Conservation (phyloP, 2,888 invertebrate genomes). For the Ypsolopha scabrella region DNA sequence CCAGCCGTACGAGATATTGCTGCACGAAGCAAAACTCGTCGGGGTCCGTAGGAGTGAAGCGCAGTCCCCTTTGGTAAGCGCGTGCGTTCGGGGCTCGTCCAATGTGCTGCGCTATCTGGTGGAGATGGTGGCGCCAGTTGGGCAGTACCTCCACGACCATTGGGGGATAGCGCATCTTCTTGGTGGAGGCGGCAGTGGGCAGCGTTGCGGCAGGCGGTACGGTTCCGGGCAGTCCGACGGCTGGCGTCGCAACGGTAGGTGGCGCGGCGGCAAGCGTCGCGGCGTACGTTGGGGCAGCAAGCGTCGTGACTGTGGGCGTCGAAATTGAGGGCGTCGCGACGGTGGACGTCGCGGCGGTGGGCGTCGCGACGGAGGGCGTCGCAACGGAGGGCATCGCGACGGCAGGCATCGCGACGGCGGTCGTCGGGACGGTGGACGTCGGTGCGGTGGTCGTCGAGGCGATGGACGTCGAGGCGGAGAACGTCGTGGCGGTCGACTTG, state of each 20-base stretch:
- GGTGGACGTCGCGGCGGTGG: no score
- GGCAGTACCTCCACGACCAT: not conserved
- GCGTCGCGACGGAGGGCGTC: no score
- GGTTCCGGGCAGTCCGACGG: not conserved
- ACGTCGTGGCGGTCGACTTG: not conserved
- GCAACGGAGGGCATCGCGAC: no score
- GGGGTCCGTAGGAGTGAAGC: not conserved
- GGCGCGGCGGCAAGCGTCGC: no score
- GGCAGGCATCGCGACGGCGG: not conserved
- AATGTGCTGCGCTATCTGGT: not conserved
- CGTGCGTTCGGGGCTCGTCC: constrained; percentile 10
- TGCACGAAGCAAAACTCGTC: not conserved
- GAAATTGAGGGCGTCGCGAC: no score
- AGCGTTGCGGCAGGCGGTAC: not conserved
- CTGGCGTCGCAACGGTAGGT: no score
- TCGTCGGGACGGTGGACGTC: not conserved
- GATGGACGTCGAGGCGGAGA: not conserved
- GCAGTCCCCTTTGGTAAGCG: not conserved
- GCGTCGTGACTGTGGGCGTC: no score
- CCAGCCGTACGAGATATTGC: not conserved
- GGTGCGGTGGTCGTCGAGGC: not conserved
- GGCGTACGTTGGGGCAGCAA: no score
- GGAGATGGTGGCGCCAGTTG: not conserved
- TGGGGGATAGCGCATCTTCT: not conserved
- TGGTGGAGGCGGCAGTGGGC: not conserved